phyloP scores from a whole-genome alignment of 2,888 invertebrate genomes.

The Erebia epiphron region DNA sequence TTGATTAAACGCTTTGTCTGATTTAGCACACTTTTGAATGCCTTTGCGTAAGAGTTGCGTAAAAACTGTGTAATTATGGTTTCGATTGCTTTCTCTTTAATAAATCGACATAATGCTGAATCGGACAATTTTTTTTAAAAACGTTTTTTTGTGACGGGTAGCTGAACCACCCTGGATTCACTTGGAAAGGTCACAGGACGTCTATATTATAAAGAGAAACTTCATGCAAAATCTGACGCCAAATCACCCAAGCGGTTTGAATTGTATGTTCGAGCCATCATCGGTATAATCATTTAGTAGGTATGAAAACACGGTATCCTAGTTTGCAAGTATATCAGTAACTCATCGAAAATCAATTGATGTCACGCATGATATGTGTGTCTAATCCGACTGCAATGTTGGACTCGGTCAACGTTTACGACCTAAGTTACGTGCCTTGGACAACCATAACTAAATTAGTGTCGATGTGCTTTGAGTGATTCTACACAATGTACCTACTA shows the following conservation, averaged over 20 bases:
- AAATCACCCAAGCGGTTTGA: too few relatives aligned
- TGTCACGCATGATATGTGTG: conserved; percentile 12
- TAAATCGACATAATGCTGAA: neutral
- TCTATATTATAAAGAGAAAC: too few relatives aligned
- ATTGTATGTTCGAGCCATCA: too few relatives aligned
- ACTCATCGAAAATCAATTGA: conserved; percentile 15
- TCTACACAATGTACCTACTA: neutral
- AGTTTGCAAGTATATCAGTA: conserved; percentile 5
- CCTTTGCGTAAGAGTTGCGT: conserved; percentile 6
- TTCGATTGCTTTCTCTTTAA: conserved; percentile 3
- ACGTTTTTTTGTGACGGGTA: too few relatives aligned
- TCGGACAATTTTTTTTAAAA: neutral
- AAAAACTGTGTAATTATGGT: conserved; percentile 8
- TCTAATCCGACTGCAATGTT: neutral
- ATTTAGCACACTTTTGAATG: neutral
- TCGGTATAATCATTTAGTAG: neutral
- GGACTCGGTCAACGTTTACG: conserved; percentile 13
- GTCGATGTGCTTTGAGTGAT: conserved; percentile 6
- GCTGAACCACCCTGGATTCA: too few relatives aligned
- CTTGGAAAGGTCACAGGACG: too few relatives aligned
- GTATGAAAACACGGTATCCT: conserved; percentile 7
- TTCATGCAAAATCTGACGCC: too few relatives aligned
- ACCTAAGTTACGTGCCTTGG: neutral
- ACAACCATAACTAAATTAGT: conserved; percentile 16
- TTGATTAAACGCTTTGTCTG: neutral